Base-by-base conservation (phyloP, 2,797 vertebrate species). In the Manis javanica region DNA sequence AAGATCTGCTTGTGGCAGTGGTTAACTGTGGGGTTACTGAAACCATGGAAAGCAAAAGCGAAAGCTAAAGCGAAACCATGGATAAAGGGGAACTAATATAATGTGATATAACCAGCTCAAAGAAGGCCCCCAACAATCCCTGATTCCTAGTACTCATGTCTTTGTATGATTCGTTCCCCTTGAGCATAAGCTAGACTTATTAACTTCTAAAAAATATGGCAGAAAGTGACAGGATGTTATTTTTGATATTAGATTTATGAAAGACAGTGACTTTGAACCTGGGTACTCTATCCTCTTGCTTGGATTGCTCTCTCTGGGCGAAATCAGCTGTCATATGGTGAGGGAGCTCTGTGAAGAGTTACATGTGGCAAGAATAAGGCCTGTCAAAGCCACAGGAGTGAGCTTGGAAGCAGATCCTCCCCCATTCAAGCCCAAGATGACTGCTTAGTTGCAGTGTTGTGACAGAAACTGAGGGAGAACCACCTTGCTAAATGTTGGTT, bases 241-340 rank as follows among this genome's bases (percentile, higher is more conserved):
- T 92, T 95, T 94, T 92, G 26, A 49, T 79, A 81, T 26, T 39
- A 55, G 63, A 37, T 74, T 88, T 46, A 83, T 42, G 63, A 85
- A 93, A 78, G 53, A 81, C 77, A n/a, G 4, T 90, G 66, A 85
- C 72, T 91, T 88, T 29, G 5, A 7, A 90, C 42, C 90, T 72
- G 37, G 39, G 19, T 68, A 83, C 29, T 42, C n/a, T 39, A 49
- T 83, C 31, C 15, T 64, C 61, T 95, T 83, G 79, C 21, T 63
- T 77, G 18, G n/a, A 72, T 4, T 91, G n/a, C 23, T 89, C 24
- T 82, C 37, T 86, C 49, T 72, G 16, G 64, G 57, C 1, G 3
- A 85, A 64, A 79, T 87, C 15, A 53, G 31, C 14, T 78, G 53
- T 63, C 29, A 84, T 18, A 3, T 42, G 10, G 9, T 72, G 19